Evolutionary conservation across 2,888 invertebrate species (phyloP), one percentile per base, ranked within the genome.

Genomic region (Orchestes rusci): DNA sequence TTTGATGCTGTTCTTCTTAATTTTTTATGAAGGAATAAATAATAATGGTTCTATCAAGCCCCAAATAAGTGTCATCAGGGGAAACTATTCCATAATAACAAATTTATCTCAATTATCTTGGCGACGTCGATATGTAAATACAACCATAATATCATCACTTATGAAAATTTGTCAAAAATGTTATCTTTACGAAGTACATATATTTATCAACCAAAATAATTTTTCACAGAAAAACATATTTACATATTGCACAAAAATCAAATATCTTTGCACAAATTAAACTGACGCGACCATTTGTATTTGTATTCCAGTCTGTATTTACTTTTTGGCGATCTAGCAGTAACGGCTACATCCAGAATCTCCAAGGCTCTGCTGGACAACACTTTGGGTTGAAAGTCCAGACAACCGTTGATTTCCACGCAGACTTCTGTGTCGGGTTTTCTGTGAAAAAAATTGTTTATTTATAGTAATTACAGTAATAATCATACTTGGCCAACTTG

Each of bases 401-500:
- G 48, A n/a, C 60, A 60, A 10, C 18, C 38, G 19, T 55, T 58
- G 10, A 64, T 60, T 39, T 67, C 64, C 5, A 68, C 57, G 1
- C 64, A 53, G 15, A 64, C 60, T 43, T 66, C 57, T 2, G 50
- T 42, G 18, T 60, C 59, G 42, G 58, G 51, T 51, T 58, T 59
- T 28, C 65, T 65, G 51, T 33, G 4, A 30, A 12, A 30, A 30
- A 13, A 5, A n/a, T 23, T 7, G 23, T 7, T 7, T 7, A 23
- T 7, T 23, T 5, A 23, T 23, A 23, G 23, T 13, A 4, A 8
- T 33, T n/a, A n/a, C n/a, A n/a, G n/a, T n/a, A n/a, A n/a, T n/a
- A n/a, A n/a, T n/a, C n/a, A 59, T 53, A 70, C 70, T 67, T 67
- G 64, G 70, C 64, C 43, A 73, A 65, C 62, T 71, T 73, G 13